These are phyloP conservation scores for Charina bottae DNA, from an alignment of 2,113 vertebrate genomes.

Conservation along the genomic window DNA sequence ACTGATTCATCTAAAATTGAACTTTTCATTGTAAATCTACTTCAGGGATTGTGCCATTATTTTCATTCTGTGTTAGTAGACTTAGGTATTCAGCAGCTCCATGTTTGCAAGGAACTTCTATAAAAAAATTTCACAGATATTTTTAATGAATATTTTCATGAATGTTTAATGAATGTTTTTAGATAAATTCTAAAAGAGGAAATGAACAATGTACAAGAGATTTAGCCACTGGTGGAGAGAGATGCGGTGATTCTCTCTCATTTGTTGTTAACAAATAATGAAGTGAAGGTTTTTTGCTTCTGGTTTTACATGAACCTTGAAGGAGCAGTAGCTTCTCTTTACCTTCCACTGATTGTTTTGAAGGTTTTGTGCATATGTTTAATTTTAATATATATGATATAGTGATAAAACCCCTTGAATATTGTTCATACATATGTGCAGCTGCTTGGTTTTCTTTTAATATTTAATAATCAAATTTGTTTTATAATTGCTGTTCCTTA, in stretches of 20 bases:
- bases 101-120: no score
- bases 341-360: neutral
- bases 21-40: neutral
- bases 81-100: no score
- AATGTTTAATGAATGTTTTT: no score
- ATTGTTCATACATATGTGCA: neutral
- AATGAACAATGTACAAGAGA: no score
- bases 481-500: neutral
- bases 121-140: no score
- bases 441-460: neutral
- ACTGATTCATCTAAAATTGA: neutral
- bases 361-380: neutral
- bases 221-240: no score
- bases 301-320: neutral
- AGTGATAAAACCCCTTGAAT: neutral
- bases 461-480: neutral
- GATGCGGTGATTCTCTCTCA: no score
- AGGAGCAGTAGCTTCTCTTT: neutral
- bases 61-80: neutral
- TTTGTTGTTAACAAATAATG: neutral
- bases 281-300: neutral
- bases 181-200: no score
- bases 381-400: neutral
- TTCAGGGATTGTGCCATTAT: neutral
- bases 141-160: no score